Evolutionary conservation across 2,113 vertebrate genomes (phyloP), one percentile per base, ranked within the genome.

Genomic region (Barbus barbus): DNA sequence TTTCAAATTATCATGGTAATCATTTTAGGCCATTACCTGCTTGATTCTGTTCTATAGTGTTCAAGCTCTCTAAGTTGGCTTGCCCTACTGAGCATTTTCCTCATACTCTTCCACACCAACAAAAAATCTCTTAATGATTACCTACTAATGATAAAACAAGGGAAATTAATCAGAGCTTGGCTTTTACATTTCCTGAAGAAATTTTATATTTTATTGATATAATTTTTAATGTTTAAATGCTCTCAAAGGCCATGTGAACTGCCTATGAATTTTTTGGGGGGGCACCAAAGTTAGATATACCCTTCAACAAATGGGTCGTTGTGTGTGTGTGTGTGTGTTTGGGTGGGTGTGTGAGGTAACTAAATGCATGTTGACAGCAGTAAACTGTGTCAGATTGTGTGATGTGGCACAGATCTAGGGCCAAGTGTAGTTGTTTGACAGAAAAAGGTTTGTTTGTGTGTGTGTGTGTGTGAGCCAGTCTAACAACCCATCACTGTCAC

Each of bases 401-500:
- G n/a, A 8, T 14, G 18, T 36, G 51, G 53, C 51, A 24, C 22
- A 78, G 33, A 78, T 78, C 31, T 58, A 33, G 53, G 48, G 20
- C 22, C 76, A 48, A 48, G 26, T 74, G 41, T 18, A 74, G 14
- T 72, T 46, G 69, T 72, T 73, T 24, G 44, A 74, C 72, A 46
- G 13, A 48, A 48, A 48, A 48, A 48, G 44, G 6, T 69, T 2
- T 69, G 31, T 67, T 1, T 31, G 61, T 63, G 13, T 63, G 38
- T 72, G 20, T 69, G 36, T 13, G 67, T 3, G 67, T 1, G 11
- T 7, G 38, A 14, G 5, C 3, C n/a, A 73, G 69, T 44, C 31
- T 16, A 53, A 58, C 18, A 51, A 46, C 11, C 26, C 67, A 82
- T 82, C 80, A 41, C 31, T 71, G 48, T 82, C 67, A 72, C 33